Evolutionary conservation across 2,113 vertebrate genomes (phyloP), one percentile per base, ranked within the genome.

Genomic region (Albula goreensis): DNA sequence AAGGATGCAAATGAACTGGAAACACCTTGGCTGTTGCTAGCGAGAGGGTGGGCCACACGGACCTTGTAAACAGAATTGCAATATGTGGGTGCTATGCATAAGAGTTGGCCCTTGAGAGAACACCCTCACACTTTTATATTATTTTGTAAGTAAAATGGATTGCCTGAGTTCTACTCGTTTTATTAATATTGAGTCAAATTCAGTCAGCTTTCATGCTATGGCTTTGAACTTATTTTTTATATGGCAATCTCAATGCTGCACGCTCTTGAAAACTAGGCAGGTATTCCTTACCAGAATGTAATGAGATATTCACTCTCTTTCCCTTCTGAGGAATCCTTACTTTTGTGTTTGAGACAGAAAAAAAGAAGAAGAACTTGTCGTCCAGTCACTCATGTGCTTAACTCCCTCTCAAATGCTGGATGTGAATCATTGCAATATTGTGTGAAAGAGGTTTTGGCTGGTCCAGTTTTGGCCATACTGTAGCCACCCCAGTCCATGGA

Each of bases 1-100:
- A 86, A 86, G 74, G 85, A 83, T 86, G 78, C 74, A 83, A 83
- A 86, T 86, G 85, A 86, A 83, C 63, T 86, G 85, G 85, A 83
- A 86, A 86, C 48, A 48, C 81, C 81, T 86, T 56, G 70, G 85
- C 81, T 83, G 66, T 86, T 83, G 10, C 80, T 57, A 41, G 15
- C 1, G 80, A 41, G 50, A 86, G 85, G 66, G 66, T 78, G 52
- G 70, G 51, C 81, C 63, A 49, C 81, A 78, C 63, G 70, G 50
- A 57, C 41, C 66, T 41, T 57, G 85, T 78, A 86, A 60, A 83
- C 60, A 78, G 41, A 57, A 82, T 53, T 79, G 81, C 83, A 82
- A 83, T 83, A 86, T 78, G 66, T 63, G 17, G 15, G 63, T 4
- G 80, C 12, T 74, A 48, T 84, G 83, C 83, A 85, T 78, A 51